A percentile compares a stretch with the other conserved stretches of the same genome.
Evolutionary conservation across 2,888 invertebrate species (phyloP).

Genomic region (Habrosyne pyritoides): DNA sequence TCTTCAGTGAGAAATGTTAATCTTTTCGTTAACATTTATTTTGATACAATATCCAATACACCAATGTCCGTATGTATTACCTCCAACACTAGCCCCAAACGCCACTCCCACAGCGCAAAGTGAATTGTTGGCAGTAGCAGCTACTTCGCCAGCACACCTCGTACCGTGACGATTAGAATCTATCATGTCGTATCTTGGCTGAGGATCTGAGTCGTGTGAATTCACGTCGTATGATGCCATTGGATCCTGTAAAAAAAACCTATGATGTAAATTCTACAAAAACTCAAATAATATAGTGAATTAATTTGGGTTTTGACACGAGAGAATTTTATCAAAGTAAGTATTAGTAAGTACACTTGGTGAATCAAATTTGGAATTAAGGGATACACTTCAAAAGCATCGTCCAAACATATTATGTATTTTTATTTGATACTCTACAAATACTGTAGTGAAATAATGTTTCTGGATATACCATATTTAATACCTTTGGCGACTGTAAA

Average conservation of each 20-base stretch:
- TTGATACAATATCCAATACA: too few species aligned
- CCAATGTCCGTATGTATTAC: too few species aligned
- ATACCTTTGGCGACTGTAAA: background rate
- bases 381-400: background rate
- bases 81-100: conserved; percentile 96
- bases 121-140: conserved; percentile 97
- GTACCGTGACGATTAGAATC: conserved; percentile 98
- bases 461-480: too few species aligned
- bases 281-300: too few species aligned
- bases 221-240: conserved; percentile 99
- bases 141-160: conserved; percentile 98
- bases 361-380: background rate
- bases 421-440: too few species aligned
- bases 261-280: conserved; percentile 16
- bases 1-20: too few species aligned
- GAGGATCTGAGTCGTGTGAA: conserved; percentile 97
- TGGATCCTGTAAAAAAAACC: conserved; percentile 88
- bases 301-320: too few species aligned
- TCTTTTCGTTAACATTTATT: too few species aligned
- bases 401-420: background rate
- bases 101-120: conserved; percentile 98
- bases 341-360: background rate
- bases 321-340: too few species aligned
- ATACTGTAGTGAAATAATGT: too few species aligned
- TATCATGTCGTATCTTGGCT: conserved; percentile 98